These are phyloP conservation scores for Adelges cooleyi DNA, from an alignment of 1,140 invertebrate species.

Conservation along the genomic window DNA sequence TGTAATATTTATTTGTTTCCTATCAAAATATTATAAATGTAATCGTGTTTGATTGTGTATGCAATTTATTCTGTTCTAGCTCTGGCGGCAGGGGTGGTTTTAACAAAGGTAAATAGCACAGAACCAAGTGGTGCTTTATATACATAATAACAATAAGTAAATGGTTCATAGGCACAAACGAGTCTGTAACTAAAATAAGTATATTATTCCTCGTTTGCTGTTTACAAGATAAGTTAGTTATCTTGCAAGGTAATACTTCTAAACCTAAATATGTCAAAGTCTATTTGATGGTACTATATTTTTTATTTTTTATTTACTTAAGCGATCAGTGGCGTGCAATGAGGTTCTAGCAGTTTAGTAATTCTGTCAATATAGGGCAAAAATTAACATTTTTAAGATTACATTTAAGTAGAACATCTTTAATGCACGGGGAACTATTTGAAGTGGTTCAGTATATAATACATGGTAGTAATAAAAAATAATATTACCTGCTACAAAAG, in stretches of 20 bases:
- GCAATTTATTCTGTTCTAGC: slow-evolving; percentile 32
- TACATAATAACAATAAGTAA: slow-evolving; percentile 30
- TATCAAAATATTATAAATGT: too few relatives aligned
- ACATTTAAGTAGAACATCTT: too few relatives aligned
- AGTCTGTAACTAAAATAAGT: slow-evolving; percentile 26
- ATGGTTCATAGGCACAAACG: slow-evolving; percentile 26
- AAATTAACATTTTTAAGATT: too few relatives aligned
- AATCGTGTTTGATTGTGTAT: slow-evolving; percentile 27
- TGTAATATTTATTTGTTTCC: too few relatives aligned
- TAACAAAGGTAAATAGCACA: slow-evolving; percentile 33
- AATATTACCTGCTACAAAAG: too few relatives aligned
- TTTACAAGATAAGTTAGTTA: slow-evolving; percentile 25
- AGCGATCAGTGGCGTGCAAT: slow-evolving; percentile 3
- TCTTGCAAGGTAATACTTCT: slow-evolving; percentile 27
- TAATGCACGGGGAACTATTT: too few relatives aligned
- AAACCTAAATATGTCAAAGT: slow-evolving; percentile 2
- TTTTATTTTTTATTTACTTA: too few relatives aligned
- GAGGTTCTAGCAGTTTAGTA: slow-evolving; percentile 17
- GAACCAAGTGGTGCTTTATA: slow-evolving; percentile 28
- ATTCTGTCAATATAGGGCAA: slow-evolving; percentile 1
- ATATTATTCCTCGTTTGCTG: slow-evolving; percentile 24
- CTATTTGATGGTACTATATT: too few relatives aligned
- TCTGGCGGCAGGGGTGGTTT: slow-evolving; percentile 32
- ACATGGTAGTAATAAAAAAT: too few relatives aligned
- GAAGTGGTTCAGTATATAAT: too few relatives aligned